Evolutionary conservation across 2,888 invertebrate species (phyloP).

Genomic region (Melieria crassipennis): DNA sequence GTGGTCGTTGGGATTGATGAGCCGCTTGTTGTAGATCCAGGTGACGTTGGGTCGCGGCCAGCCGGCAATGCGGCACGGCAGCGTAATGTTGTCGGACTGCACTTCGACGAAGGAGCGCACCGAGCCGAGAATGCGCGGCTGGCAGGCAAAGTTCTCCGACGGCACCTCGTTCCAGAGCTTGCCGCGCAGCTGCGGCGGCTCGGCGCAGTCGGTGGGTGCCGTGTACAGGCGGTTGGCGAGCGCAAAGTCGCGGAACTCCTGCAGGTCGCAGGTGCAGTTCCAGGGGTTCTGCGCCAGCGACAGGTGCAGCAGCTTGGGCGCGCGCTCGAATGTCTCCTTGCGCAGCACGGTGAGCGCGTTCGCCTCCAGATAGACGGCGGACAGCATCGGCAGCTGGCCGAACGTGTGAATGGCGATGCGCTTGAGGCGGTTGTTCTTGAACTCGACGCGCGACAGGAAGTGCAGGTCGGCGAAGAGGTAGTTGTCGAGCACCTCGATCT

Average conservation of each 20-base stretch:
- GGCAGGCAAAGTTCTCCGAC: constrained; percentile 83
- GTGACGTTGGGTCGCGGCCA: constrained; percentile 81
- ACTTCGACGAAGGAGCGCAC: constrained; percentile 70
- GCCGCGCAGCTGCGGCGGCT: constrained; percentile 75
- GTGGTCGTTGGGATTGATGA: constrained; percentile 56
- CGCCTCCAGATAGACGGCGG: constrained; percentile 75
- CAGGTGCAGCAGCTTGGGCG: constrained; percentile 77
- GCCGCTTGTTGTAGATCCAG: constrained; percentile 69
- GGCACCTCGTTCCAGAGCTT: constrained; percentile 78
- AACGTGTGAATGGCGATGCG: constrained; percentile 78
- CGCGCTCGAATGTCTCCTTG: constrained; percentile 72
- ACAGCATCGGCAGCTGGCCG: constrained; percentile 74
- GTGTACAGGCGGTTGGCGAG: constrained; percentile 79
- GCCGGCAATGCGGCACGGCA: constrained; percentile 72
- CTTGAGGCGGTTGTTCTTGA: constrained; percentile 79
- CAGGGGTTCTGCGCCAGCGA: constrained; percentile 85
- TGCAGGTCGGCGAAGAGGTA: constrained; percentile 80
- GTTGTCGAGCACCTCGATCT: constrained; percentile 76
- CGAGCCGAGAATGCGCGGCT: constrained; percentile 73
- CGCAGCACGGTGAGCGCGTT: constrained; percentile 78
- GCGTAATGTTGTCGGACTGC: constrained; percentile 74
- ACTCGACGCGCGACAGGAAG: constrained; percentile 78
- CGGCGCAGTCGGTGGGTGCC: constrained; percentile 76
- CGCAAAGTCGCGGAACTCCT: constrained; percentile 81
- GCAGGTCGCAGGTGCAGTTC: constrained; percentile 87